Base-by-base conservation (phyloP, 2,888 invertebrate species). In the Trisateles emortualis region DNA sequence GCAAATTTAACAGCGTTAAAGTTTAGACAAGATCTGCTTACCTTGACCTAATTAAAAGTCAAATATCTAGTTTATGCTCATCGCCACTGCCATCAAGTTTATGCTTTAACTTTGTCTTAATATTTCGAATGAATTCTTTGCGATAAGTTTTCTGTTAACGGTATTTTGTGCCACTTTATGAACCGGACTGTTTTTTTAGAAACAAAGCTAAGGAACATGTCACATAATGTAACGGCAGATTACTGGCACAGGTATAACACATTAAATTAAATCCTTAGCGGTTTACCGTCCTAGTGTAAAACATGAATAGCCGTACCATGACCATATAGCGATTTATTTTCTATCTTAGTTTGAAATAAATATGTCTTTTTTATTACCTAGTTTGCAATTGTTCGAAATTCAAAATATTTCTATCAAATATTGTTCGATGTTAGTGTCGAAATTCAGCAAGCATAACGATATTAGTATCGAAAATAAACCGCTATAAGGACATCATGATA, bases 91-190 rank as follows among this genome's bases (percentile, higher is more conserved):
- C 3, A 16, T 9, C 16, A 16, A 16, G 14, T 16, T 35, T 16
- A 35, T 26, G 22, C 29, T 26, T n/a, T n/a, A 32, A 3, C 8
- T 26, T 49, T 39, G 38, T 39, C 8, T 30, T 41, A 45, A 45
- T 48, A 26, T 39, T 26, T 38, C 9, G 36, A 30, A 39, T 35
- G 30, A 52, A 58, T 55, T 56, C 26, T 55, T 52, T 42, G 47
- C 41, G 40, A 61, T 48, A 54, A 56, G 32, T 45, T 41, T 57
- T 45, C 39, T 56, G 17, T 45, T 53, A 62, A 53, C 58, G 57
- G 70, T 69, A 58, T 41, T 51, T 42, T 33, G 70, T 45, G 43
- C 70, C 29, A 72, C 70, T 52, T 72, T 22, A 11, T 41, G 32
- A 68, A 66, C 60, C 67, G 55, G 64, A 52, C 58, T 41, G 36